Base-by-base conservation (phyloP, 1,140 invertebrate genomes). In the Aleiodes sp. region DNA sequence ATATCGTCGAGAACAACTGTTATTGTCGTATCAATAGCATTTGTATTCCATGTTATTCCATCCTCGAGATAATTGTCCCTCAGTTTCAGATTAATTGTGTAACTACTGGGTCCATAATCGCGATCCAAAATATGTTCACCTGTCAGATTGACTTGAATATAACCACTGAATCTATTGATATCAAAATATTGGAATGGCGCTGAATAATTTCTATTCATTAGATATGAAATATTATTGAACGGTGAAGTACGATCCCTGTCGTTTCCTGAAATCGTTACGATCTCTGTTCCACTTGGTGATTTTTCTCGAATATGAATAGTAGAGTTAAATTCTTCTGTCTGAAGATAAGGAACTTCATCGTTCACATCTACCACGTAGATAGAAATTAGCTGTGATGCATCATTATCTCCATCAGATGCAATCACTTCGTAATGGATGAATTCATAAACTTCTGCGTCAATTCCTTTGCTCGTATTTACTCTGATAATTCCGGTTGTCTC, bases 241-340 rank as follows among this genome's bases (percentile, higher is more conserved):
- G 75, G 75, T 41, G 68, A 65, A 0, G 87, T 86, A 46, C 88
- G 85, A 71, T 90, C 89, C n/a, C 77, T 63, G 70, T 90, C 89
- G 2, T 57, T 74, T 16, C 82, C 76, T 2, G 75, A 62, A 8
- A 89, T 62, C n/a, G 64, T 63, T 0, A 81, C 76, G 8, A 89
- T 82, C 12, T 78, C 63, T 12, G 76, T 77, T 4, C 77, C 82
- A 79, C 41, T 88, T 79, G n/a, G n/a, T 21, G 66, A 68, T 68
- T 71, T 74, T 56, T 74, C 73, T 8, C 14, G 39, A 7, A 74
- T 70, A 19, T 66, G 39, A 56, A 71, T 39, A n/a, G 61, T 71
- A 21, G 70, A 65, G 0, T 64, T 12, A 37, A 74, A 70, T 56
- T 67, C 52, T 16, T 70, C 60, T 8, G 10, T 1, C 4, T 21